Evolutionary conservation across 2,797 vertebrate genomes (phyloP).

Genomic region (Peromyscus aztecus): DNA sequence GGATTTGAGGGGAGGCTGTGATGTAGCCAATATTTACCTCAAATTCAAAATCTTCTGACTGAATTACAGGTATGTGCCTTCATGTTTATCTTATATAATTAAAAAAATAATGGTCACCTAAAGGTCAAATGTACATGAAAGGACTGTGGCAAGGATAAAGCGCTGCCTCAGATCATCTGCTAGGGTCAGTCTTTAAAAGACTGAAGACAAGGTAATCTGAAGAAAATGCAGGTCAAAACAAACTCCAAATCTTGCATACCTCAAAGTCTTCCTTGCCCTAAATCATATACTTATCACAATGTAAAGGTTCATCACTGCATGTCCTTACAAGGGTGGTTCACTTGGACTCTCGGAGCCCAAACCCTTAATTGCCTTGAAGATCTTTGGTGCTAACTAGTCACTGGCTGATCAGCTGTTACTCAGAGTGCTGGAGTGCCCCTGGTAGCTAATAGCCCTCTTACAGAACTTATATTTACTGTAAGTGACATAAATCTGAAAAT

Average conservation of each 20-base stretch:
- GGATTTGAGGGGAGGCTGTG: not conserved
- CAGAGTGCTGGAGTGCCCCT: not conserved
- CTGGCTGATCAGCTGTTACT: not conserved
- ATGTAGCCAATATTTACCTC: not conserved
- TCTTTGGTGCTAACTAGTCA: not conserved
- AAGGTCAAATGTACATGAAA: not conserved
- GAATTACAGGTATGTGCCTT: not conserved
- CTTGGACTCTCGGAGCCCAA: not conserved
- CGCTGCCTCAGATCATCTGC: not conserved
- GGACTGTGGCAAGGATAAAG: not conserved
- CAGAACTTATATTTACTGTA: not conserved
- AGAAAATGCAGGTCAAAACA: not conserved
- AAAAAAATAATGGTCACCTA: not conserved
- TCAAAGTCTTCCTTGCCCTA: constrained; percentile 19
- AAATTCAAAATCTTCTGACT: not conserved
- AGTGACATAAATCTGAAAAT: constrained; percentile 6
- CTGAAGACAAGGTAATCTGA: not conserved
- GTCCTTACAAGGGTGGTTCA: not conserved
- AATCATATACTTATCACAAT: not conserved
- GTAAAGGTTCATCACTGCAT: not conserved
- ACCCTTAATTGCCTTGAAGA: not conserved
- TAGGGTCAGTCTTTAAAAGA: not conserved
- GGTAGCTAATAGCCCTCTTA: not conserved
- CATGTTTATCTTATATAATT: not conserved
- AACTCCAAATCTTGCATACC: not conserved